These are phyloP conservation scores for Ciconia maguari DNA, from an alignment of 2,113 vertebrate genomes.

Conservation along the genomic window DNA sequence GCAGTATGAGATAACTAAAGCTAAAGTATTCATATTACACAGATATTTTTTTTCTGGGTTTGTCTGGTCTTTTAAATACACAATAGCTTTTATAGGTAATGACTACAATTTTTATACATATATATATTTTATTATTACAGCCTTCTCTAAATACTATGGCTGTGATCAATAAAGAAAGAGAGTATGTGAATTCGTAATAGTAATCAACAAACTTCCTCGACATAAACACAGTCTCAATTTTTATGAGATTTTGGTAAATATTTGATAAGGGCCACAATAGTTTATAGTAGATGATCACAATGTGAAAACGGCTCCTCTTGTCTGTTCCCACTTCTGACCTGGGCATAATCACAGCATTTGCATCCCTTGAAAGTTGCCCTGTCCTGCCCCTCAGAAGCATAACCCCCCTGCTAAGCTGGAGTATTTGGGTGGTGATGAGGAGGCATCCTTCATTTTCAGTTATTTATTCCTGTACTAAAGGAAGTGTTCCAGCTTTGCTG, in stretches of 20 bases:
- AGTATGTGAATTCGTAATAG: neutral
- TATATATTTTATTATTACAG: neutral
- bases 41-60: neutral
- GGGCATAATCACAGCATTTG: neutral
- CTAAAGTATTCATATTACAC: neutral
- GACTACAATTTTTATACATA: neutral
- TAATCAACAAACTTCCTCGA: neutral
- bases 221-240: neutral
- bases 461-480: neutral
- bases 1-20: neutral
- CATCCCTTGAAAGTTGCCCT: neutral
- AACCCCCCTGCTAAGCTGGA: neutral
- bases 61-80: neutral
- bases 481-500: neutral
- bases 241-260: neutral
- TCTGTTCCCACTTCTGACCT: neutral
- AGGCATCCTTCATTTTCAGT: neutral
- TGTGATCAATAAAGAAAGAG: neutral
- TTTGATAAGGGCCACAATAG: neutral
- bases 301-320: neutral
- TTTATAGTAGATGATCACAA: neutral
- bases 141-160: neutral
- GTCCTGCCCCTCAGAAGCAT: neutral
- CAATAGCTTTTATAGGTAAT: neutral
- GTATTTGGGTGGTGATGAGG: neutral